A percentile compares a stretch with the other conserved stretches of the same genome.
Evolutionary conservation across 2,797 vertebrate species (phyloP).

Genomic region (Sebastes goodei): DNA sequence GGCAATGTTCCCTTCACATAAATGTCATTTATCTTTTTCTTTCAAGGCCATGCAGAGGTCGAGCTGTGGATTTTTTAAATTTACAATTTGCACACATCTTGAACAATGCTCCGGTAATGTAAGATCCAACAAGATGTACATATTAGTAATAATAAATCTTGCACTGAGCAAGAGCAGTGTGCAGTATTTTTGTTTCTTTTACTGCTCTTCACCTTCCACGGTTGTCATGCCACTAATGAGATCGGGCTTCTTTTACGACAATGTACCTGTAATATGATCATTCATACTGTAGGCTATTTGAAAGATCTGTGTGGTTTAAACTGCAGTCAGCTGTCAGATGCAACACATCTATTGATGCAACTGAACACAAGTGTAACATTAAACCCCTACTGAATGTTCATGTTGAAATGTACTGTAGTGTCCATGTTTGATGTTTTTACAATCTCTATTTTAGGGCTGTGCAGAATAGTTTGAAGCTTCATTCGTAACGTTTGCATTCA

Average conservation of each 20-base stretch:
- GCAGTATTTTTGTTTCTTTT: not conserved
- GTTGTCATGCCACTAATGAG: not conserved
- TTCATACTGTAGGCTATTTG: not conserved
- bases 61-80: not conserved
- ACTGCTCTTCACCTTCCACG: not conserved
- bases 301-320: not conserved
- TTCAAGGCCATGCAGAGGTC: not conserved
- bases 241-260: not conserved
- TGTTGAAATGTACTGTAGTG: not conserved
- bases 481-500: not conserved
- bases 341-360: not conserved
- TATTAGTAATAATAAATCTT: not conserved
- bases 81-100: not conserved
- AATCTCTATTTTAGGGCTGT: not conserved
- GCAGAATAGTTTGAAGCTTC: not conserved
- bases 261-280: not conserved
- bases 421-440: not conserved
- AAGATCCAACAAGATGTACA: not conserved
- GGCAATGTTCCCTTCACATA: not conserved
- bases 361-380: not conserved
- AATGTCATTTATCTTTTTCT: slow-evolving; percentile 6
- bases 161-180: not conserved
- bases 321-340: not conserved
- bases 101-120: not conserved
- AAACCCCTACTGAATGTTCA: not conserved